Evolutionary conservation across 2,113 vertebrate species (phyloP).

Genomic region (Daphoenositta chrysoptera): DNA sequence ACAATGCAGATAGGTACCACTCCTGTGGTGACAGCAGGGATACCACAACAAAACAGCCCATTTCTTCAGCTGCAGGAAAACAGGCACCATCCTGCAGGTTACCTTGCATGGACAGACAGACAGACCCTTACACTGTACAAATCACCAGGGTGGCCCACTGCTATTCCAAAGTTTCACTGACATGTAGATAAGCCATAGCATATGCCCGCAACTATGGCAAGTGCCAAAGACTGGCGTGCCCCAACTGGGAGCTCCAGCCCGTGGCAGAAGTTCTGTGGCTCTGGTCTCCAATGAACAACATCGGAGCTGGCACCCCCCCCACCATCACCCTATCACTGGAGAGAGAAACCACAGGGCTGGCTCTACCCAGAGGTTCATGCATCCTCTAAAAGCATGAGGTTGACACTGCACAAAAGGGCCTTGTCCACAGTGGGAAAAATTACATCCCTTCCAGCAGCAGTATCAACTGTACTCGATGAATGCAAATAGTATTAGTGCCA

Average conservation of each 20-base stretch:
- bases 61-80: not conserved
- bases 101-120: not conserved
- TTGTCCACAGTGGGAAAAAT: not conserved
- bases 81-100: not conserved
- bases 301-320: not conserved
- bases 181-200: accelerated
- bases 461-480: not conserved
- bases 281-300: not conserved
- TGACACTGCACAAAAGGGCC: not conserved
- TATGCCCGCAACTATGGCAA: accelerated
- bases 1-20: not conserved
- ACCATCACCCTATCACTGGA: not conserved
- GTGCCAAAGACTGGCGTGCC: accelerated
- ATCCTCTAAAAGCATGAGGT: not conserved
- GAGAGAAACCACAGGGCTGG: not conserved
- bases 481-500: not conserved
- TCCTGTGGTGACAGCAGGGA: not conserved
- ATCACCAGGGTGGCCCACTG: not conserved
- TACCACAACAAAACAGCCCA: not conserved
- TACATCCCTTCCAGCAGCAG: not conserved
- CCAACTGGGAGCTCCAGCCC: not conserved
- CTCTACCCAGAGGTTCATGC: not conserved
- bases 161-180: not conserved
- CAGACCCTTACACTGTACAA: not conserved
- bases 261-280: not conserved